Evolutionary conservation across 2,113 vertebrate species (phyloP).

Genomic region (Hyla sarda): DNA sequence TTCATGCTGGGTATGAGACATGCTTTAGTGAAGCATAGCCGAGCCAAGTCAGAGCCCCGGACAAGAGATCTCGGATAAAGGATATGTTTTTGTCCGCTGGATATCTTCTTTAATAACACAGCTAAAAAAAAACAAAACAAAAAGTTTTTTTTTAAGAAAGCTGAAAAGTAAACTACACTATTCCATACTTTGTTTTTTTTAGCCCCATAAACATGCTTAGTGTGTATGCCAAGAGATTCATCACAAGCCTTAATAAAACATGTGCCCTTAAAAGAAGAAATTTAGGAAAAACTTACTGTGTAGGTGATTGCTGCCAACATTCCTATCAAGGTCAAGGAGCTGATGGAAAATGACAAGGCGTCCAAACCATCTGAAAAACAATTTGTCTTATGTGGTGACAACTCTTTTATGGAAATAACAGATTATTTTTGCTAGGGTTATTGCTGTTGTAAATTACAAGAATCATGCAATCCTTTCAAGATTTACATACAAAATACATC

Average conservation of each 20-base stretch:
- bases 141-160: no score
- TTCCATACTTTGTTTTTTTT: no score
- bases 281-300: conserved; percentile 83
- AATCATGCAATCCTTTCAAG: background rate
- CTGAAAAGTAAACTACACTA: no score
- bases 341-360: conserved; percentile 95
- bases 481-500: background rate
- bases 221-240: no score
- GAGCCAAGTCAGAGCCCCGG: no score
- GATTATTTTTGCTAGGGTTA: background rate
- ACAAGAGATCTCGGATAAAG: no score
- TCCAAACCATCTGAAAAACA: conserved; percentile 87
- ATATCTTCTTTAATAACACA: no score
- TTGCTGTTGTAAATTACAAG: background rate
- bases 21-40: no score
- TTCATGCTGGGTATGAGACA: no score
- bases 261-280: conserved; percentile 29
- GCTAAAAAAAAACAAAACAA: no score
- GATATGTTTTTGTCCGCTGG: no score
- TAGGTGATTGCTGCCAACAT: conserved; percentile 98
- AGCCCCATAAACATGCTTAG: no score
- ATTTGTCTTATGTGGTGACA: conserved; percentile 52
- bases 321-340: conserved; percentile 95
- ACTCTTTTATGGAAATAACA: background rate
- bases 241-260: conserved; percentile 11